These are phyloP conservation scores for Bimastos eiseni DNA, from an alignment of 2,888 invertebrate species.

Conservation along the genomic window DNA sequence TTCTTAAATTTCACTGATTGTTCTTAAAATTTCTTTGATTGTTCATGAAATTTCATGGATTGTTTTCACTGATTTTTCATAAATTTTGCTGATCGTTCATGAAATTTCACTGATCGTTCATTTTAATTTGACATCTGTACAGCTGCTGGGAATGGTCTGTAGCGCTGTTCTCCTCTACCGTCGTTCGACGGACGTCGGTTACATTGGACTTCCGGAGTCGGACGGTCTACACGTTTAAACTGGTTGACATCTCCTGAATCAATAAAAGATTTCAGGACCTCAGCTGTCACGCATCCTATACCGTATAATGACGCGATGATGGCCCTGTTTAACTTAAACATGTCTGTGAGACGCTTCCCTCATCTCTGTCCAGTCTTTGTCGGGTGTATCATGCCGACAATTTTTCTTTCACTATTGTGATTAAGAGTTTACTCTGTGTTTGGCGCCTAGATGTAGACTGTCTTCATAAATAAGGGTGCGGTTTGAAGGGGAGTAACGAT, in stretches of 20 bases:
- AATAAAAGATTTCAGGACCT: background rate
- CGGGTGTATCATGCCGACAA: background rate
- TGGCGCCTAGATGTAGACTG: background rate
- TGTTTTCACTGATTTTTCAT: too few relatives aligned
- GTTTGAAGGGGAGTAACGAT: background rate
- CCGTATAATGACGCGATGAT: background rate
- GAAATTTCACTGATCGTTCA: background rate
- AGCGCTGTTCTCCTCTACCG: slow-evolving; percentile 55
- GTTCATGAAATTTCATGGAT: too few relatives aligned
- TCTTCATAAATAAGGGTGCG: background rate
- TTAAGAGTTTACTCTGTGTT: background rate
- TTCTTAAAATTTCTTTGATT: too few relatives aligned
- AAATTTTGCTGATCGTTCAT: too few relatives aligned
- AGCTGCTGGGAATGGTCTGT: slow-evolving; percentile 56
- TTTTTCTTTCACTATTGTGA: background rate
- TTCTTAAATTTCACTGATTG: too few relatives aligned
- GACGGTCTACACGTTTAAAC: slow-evolving; percentile 38
- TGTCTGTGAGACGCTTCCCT: slow-evolving; percentile 4
- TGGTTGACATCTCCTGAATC: background rate
- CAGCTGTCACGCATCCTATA: background rate
- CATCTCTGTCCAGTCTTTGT: background rate
- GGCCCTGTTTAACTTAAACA: background rate
- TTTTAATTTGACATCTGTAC: slow-evolving; percentile 37
- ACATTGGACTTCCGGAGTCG: slow-evolving; percentile 42
- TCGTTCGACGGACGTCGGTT: slow-evolving; percentile 49